phyloP scores from a whole-genome alignment of 2,888 invertebrate genomes.

The Abscondita cerata region DNA sequence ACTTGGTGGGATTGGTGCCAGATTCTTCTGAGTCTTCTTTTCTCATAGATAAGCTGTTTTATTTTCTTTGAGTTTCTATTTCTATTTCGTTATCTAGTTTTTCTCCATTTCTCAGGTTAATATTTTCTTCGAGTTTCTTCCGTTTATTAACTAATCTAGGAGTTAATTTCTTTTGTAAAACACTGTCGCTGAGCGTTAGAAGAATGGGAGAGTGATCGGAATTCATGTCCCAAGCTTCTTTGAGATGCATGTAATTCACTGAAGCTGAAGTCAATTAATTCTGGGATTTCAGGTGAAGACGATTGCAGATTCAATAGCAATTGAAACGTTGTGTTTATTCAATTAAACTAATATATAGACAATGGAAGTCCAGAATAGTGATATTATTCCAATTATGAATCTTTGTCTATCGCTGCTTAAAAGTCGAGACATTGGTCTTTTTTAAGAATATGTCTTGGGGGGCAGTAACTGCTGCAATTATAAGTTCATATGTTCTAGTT shows the following conservation, averaged over 20 bases:
- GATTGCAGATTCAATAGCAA: too few relatives aligned
- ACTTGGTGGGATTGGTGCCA: too few relatives aligned
- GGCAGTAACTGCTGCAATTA: not conserved
- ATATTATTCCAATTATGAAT: conserved; percentile 1
- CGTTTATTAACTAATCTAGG: not conserved
- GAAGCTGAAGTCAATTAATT: not conserved
- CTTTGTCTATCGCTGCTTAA: not conserved
- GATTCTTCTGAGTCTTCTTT: too few relatives aligned
- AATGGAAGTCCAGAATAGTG: too few relatives aligned
- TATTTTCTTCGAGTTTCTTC: too few relatives aligned
- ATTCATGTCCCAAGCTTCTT: not conserved
- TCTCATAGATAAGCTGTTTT: too few relatives aligned
- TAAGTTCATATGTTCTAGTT: not conserved
- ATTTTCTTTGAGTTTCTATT: too few relatives aligned
- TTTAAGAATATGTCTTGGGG: not conserved
- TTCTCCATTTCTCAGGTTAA: too few relatives aligned
- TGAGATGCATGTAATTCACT: not conserved
- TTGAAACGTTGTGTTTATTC: too few relatives aligned
- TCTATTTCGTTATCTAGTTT: too few relatives aligned
- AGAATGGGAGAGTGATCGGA: not conserved
- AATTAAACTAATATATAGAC: too few relatives aligned
- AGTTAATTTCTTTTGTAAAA: not conserved
- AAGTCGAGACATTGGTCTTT: not conserved
- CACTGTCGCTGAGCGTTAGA: not conserved
- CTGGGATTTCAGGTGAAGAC: not conserved